A percentile compares a stretch with the other conserved stretches of the same genome.
These are phyloP conservation scores for Ispidina picta DNA, from an alignment of 2,797 vertebrate species.

Conservation along the genomic window DNA sequence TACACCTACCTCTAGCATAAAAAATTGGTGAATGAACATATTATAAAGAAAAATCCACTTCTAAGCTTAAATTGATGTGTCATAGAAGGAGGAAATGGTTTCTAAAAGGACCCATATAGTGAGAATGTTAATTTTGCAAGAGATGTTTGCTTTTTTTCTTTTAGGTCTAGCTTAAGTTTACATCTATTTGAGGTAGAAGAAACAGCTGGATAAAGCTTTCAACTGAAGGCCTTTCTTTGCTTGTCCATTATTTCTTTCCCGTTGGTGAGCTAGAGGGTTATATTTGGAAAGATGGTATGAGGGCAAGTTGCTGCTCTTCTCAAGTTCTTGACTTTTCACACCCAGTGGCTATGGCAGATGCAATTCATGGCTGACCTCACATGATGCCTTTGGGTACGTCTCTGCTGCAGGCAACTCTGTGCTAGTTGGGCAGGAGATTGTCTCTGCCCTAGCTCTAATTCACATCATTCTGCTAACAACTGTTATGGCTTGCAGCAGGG, in stretches of 20 bases:
- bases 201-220: not conserved
- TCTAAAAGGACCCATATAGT: not conserved
- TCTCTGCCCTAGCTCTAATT: not conserved
- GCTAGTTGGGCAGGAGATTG: not conserved
- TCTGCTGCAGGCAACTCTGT: not conserved
- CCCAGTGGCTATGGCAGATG: not conserved
- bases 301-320: not conserved
- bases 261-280: not conserved
- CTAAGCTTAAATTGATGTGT: not conserved
- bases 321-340: not conserved
- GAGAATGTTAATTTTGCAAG: not conserved
- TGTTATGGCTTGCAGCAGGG: not conserved
- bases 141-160: not conserved
- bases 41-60: not conserved
- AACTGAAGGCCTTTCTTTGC: not conserved
- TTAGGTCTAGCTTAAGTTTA: not conserved
- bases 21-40: not conserved
- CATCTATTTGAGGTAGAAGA: not conserved
- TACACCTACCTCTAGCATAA: not conserved
- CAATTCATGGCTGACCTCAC: not conserved
- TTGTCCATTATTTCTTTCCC: not conserved
- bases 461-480: not conserved
- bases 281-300: not conserved
- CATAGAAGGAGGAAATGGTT: not conserved
- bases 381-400: not conserved